Percentiles rank a stretch among this genome's conserved stretches.
These are phyloP conservation scores for Acleris emargana DNA, from an alignment of 2,888 invertebrate species.

Conservation along the genomic window DNA sequence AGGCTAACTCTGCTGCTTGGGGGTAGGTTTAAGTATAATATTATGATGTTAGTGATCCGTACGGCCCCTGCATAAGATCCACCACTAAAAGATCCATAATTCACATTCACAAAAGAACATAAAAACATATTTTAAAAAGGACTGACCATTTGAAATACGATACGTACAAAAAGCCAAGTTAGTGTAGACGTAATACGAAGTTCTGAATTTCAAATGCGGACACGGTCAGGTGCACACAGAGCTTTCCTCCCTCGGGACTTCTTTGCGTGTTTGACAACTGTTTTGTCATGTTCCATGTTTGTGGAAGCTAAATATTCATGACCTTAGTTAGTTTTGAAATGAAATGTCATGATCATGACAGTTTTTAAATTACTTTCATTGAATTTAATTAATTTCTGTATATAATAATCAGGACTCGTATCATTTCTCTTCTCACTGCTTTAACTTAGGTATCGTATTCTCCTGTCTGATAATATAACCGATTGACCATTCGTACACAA, in stretches of 20 bases:
- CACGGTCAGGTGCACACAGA: conserved; percentile 50
- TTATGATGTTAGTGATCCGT: too few relatives aligned
- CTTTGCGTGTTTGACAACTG: conserved; percentile 70
- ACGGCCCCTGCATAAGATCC: too few relatives aligned
- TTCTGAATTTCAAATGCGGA: conserved; percentile 62
- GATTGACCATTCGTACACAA: too few relatives aligned
- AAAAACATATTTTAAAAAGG: too few relatives aligned
- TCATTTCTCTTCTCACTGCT: too few relatives aligned
- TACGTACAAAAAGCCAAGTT: conserved; percentile 41
- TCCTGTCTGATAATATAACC: too few relatives aligned
- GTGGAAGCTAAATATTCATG: conserved; percentile 30
- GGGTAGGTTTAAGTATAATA: too few relatives aligned
- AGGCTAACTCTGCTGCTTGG: too few relatives aligned
- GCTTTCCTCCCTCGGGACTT: conserved; percentile 55
- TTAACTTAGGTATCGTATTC: too few relatives aligned
- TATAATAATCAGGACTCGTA: too few relatives aligned
- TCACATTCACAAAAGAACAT: too few relatives aligned
- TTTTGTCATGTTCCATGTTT: conserved; percentile 54
- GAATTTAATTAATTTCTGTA: too few relatives aligned
- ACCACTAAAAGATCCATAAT: neutral
- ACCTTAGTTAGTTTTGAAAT: conserved; percentile 24
- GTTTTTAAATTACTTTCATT: conserved; percentile 2
- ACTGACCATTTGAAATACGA: neutral
- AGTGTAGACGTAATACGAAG: conserved; percentile 45
- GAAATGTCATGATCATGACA: conserved; percentile 8